Evolutionary conservation across 1,140 invertebrate species (phyloP).

Genomic region (Diploscapter pachys): DNA sequence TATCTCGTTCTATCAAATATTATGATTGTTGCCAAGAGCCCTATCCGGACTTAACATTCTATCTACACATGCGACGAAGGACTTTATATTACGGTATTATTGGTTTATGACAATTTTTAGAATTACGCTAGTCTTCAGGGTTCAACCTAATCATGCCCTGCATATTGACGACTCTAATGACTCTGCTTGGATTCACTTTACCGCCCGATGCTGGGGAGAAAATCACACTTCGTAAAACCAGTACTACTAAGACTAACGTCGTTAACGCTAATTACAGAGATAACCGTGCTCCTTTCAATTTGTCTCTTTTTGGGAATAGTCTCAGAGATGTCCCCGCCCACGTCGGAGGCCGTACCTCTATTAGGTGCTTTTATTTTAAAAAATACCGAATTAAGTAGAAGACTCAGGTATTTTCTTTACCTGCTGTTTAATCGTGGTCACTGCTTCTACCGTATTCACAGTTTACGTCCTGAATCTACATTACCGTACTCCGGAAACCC

Average conservation of each 20-base stretch:
- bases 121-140: constrained; percentile 31
- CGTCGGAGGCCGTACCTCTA: constrained; percentile 91
- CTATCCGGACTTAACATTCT: constrained; percentile 82
- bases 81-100: constrained; percentile 91
- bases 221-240: constrained; percentile 78
- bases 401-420: constrained; percentile 93
- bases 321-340: constrained; percentile 80
- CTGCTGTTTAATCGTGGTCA: constrained; percentile 99
- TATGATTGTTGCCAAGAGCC: constrained; percentile 50
- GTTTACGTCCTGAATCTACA: constrained; percentile 99
- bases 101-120: constrained; percentile 39
- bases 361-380: constrained; percentile 71
- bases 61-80: constrained; percentile 90
- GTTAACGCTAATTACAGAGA: constrained; percentile 73
- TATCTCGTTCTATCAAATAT: constrained; percentile 55
- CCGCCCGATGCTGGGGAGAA: constrained; percentile 99
- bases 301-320: constrained; percentile 62
- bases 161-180: constrained; percentile 97
- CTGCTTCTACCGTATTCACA: constrained; percentile 95
- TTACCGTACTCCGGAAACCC: constrained; percentile 90
- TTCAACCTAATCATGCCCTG: constrained; percentile 98
- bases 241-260: background rate
- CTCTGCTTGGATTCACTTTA: constrained; percentile 92
- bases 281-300: constrained; percentile 68
- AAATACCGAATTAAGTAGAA: constrained; percentile 14